phyloP scores from a whole-genome alignment of 1,140 invertebrate species.

The Ceratosolen fusciceps region DNA sequence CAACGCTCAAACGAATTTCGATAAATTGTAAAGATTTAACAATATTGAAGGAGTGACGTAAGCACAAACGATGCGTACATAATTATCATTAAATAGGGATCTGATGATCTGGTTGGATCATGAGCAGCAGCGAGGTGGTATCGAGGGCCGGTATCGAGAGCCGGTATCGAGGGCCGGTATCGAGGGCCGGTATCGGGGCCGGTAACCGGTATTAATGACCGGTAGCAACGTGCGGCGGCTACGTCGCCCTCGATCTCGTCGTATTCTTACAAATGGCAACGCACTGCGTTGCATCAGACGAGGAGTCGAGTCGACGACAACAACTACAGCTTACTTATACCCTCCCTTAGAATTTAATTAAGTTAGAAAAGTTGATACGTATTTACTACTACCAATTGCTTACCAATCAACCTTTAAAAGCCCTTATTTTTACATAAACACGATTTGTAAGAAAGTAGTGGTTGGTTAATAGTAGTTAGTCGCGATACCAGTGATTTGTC shows the following conservation, averaged over 20 bases:
- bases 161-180: no score
- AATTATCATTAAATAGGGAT: neutral
- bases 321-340: no score
- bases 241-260: no score
- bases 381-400: neutral
- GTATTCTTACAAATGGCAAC: neutral
- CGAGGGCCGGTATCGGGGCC: no score
- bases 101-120: neutral
- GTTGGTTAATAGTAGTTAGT: no score
- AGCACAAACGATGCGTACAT: neutral
- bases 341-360: neutral
- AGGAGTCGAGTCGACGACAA: no score
- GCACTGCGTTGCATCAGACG: neutral
- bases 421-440: neutral
- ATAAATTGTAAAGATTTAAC: neutral
- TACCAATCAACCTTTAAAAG: neutral
- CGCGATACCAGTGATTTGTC: no score
- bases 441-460: neutral
- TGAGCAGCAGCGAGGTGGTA: no score
- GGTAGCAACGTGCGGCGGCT: neutral
- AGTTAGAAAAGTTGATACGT: neutral
- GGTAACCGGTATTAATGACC: neutral
- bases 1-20: neutral
- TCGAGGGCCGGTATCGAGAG: no score
- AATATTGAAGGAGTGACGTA: neutral